Evolutionary conservation across 2,888 invertebrate genomes (phyloP).

Genomic region (Formica aserva): DNA sequence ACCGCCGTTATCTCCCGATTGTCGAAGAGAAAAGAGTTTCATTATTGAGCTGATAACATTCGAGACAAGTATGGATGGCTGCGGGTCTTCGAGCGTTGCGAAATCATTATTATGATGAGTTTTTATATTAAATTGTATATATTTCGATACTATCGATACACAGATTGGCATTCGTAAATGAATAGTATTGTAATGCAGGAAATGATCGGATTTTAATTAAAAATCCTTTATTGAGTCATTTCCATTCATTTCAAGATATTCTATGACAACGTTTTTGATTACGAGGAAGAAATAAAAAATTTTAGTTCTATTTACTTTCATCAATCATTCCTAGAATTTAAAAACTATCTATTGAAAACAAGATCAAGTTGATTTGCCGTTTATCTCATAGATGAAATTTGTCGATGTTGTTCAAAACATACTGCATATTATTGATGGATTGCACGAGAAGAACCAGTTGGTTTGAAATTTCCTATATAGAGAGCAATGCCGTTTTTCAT

Average conservation of each 20-base stretch:
- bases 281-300: background rate
- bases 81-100: background rate
- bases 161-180: background rate
- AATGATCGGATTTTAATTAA: background rate
- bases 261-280: background rate
- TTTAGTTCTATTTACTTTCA: background rate
- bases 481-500: conserved; percentile 34
- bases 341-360: background rate
- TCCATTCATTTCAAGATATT: background rate
- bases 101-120: background rate
- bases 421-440: background rate
- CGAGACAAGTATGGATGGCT: background rate
- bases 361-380: background rate
- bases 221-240: background rate
- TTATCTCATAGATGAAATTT: background rate
- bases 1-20: conserved; percentile 33
- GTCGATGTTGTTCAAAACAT: conserved; percentile 2
- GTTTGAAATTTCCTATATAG: conserved; percentile 15
- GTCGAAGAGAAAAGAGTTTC: conserved; percentile 32
- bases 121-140: background rate
- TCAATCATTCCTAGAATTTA: background rate
- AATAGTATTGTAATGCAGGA: background rate
- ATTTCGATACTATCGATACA: background rate
- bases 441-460: conserved; percentile 14
- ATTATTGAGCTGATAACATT: conserved; percentile 26